Evolutionary conservation across 2,113 vertebrate genomes (phyloP).

Genomic region (Phalacrocorax carbo): DNA sequence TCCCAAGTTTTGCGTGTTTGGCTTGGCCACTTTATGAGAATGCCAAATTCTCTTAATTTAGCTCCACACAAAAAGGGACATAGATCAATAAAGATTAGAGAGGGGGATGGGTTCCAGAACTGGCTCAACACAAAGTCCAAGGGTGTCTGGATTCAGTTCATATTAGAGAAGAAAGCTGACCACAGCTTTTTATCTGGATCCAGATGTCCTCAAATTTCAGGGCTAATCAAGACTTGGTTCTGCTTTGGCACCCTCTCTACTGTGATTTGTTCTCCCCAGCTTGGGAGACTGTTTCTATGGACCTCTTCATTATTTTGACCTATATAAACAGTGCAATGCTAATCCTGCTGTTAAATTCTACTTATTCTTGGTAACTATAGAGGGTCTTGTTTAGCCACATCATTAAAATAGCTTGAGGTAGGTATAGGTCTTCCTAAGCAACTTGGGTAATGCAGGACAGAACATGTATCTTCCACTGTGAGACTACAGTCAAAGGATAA

Average conservation of each 20-base stretch:
- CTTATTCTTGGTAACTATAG: background rate
- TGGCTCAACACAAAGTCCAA: background rate
- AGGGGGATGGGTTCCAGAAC: background rate
- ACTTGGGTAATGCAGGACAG: background rate
- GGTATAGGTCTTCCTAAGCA: background rate
- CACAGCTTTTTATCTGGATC: slow-evolving; percentile 11
- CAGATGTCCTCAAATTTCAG: slow-evolving; percentile 7
- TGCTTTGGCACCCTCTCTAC: background rate
- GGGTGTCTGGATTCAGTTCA: background rate
- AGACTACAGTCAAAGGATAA: background rate
- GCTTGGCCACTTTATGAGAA: background rate
- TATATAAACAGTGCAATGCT: background rate
- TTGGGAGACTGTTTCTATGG: background rate
- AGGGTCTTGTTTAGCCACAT: background rate
- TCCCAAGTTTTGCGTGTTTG: background rate
- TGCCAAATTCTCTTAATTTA: slow-evolving; percentile 4
- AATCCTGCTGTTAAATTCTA: background rate
- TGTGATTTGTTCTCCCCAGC: background rate
- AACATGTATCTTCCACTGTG: background rate
- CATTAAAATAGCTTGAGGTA: background rate
- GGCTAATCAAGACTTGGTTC: background rate
- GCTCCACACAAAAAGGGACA: background rate
- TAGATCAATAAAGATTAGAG: slow-evolving; percentile 16
- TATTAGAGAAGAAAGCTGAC: slow-evolving; percentile 1
- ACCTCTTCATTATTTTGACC: background rate